These are phyloP conservation scores for Volucella inflata DNA, from an alignment of 2,888 invertebrate species.

Conservation along the genomic window DNA sequence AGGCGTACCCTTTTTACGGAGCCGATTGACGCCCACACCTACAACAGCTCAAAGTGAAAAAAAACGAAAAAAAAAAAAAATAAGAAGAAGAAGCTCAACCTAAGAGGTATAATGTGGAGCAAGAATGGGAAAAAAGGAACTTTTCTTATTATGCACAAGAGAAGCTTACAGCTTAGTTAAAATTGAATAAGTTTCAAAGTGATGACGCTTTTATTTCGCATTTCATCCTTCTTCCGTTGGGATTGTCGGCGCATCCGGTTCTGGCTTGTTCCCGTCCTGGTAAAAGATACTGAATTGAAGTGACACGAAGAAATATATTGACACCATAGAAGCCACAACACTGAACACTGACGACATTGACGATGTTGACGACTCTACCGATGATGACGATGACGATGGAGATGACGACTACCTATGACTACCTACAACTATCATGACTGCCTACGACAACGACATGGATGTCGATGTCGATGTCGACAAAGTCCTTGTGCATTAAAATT, in stretches of 20 bases:
- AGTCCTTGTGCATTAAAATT: conserved; percentile 40
- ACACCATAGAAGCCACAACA: conserved; percentile 48
- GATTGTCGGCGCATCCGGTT: conserved; percentile 29
- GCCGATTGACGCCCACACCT: conserved; percentile 38
- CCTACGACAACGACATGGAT: no score
- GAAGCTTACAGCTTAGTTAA: conserved; percentile 76
- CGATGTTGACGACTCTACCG: conserved; percentile 50
- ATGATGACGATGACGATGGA: conserved; percentile 36
- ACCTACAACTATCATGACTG: no score
- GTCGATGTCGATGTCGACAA: conserved; percentile 29
- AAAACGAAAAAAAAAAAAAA: conserved; percentile 31
- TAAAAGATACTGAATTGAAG: conserved; percentile 53
- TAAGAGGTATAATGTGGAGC: conserved; percentile 49
- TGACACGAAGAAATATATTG: conserved; percentile 66
- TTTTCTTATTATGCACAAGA: conserved; percentile 76
- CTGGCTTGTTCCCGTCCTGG: conserved; percentile 23
- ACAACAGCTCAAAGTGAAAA: conserved; percentile 29
- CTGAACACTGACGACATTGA: conserved; percentile 25
- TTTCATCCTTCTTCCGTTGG: conserved; percentile 39
- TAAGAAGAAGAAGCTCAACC: conserved; percentile 5
- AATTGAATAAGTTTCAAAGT: conserved; percentile 77
- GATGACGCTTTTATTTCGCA: conserved; percentile 73
- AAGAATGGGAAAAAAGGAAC: conserved; percentile 58
- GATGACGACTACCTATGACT: neutral
- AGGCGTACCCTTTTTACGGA: conserved; percentile 19